A percentile compares a stretch with the other conserved stretches of the same genome.
These are phyloP conservation scores for Takifugu bimaculatus DNA, from an alignment of 2,113 vertebrate genomes.

Conservation along the genomic window DNA sequence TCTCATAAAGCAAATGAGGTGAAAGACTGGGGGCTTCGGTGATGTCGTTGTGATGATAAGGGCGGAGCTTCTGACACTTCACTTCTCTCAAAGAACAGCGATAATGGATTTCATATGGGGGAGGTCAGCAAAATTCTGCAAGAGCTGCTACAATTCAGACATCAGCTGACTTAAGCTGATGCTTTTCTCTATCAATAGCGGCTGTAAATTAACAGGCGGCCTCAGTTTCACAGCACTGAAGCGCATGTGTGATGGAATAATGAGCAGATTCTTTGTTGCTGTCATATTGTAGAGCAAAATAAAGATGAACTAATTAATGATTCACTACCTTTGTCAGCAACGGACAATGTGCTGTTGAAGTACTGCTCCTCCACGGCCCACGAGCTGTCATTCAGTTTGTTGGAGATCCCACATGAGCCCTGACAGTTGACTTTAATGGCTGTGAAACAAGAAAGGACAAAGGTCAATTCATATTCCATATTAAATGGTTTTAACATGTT, in stretches of 20 bases:
- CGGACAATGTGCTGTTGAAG: constrained; percentile 86
- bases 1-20: constrained; percentile 15
- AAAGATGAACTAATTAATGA: background rate
- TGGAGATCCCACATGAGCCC: constrained; percentile 88
- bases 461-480: background rate
- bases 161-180: too few species aligned
- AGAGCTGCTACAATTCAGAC: background rate
- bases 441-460: constrained; percentile 48
- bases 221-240: too few species aligned
- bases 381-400: constrained; percentile 81
- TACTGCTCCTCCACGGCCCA: constrained; percentile 90
- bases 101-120: background rate
- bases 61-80: background rate
- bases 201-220: too few species aligned
- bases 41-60: background rate
- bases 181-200: too few species aligned
- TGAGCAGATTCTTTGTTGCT: too few species aligned
- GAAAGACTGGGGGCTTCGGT: background rate
- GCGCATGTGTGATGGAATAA: too few species aligned
- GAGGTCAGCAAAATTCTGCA: background rate
- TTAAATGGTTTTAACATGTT: too few species aligned
- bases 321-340: constrained; percentile 89
- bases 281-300: background rate
- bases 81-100: background rate
- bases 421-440: constrained; percentile 92